These are phyloP conservation scores for Panthera uncia DNA, from an alignment of 2,113 vertebrate species.

Conservation along the genomic window DNA sequence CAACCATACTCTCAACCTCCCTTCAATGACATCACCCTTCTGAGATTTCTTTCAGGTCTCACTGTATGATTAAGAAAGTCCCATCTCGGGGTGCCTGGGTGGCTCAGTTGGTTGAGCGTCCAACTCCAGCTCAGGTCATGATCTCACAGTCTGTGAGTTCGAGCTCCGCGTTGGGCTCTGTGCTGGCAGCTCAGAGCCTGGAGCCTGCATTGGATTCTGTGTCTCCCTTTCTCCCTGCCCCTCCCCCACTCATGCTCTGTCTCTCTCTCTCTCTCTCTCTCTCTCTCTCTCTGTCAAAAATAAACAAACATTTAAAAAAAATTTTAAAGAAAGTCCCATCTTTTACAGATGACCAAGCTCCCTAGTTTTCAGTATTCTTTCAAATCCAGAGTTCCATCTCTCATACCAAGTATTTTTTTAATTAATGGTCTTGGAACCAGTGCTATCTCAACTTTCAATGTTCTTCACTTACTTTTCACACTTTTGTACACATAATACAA, in stretches of 20 bases:
- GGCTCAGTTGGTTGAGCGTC: no score
- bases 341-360: background rate
- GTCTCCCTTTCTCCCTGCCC: no score
- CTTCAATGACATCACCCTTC: background rate
- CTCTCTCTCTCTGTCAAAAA: no score
- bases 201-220: no score
- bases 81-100: background rate
- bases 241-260: no score
- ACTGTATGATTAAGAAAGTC: background rate
- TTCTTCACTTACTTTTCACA: background rate
- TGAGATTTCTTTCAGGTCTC: background rate
- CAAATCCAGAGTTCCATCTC: background rate
- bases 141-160: no score
- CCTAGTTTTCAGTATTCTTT: background rate
- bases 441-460: background rate
- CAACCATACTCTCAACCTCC: background rate
- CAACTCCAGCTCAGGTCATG: no score
- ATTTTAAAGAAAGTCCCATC: background rate
- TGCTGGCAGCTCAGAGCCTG: no score
- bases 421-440: background rate
- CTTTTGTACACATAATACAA: background rate
- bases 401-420: slow-evolving; percentile 7
- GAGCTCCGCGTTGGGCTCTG: no score
- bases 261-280: no score
- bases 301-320: no score